These are phyloP conservation scores for Zootermopsis nevadensis DNA, from an alignment of 2,888 invertebrate species.

Conservation along the genomic window DNA sequence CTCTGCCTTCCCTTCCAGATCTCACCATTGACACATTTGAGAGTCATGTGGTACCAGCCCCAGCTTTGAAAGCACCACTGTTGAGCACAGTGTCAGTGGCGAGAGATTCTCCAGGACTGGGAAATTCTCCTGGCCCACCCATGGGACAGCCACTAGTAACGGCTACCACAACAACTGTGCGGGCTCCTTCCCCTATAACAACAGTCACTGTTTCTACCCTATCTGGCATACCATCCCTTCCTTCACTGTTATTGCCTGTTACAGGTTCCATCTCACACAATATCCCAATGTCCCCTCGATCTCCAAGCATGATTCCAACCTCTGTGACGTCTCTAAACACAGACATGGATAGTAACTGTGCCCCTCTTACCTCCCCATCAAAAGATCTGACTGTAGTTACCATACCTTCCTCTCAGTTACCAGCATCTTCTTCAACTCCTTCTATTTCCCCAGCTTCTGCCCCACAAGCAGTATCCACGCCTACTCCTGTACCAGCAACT, in stretches of 20 bases:
- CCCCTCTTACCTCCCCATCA: neutral
- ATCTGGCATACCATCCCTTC: too few species aligned
- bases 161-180: neutral
- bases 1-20: slow-evolving; percentile 27
- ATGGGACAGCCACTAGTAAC: neutral
- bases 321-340: neutral
- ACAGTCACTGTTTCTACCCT: neutral
- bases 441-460: neutral
- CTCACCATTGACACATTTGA: slow-evolving; percentile 6
- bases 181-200: neutral
- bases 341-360: neutral
- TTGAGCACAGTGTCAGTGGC: neutral
- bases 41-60: neutral
- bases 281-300: neutral
- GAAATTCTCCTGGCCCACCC: neutral
- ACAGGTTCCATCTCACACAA: neutral
- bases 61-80: slow-evolving; percentile 10
- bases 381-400: neutral
- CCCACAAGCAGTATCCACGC: neutral
- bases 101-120: neutral
- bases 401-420: neutral
- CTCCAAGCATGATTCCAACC: neutral
- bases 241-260: neutral
- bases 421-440: neutral
- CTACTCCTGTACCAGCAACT: neutral